Conservation (phyloP, 2,113 vertebrate species). For the Gobius niger region DNA sequence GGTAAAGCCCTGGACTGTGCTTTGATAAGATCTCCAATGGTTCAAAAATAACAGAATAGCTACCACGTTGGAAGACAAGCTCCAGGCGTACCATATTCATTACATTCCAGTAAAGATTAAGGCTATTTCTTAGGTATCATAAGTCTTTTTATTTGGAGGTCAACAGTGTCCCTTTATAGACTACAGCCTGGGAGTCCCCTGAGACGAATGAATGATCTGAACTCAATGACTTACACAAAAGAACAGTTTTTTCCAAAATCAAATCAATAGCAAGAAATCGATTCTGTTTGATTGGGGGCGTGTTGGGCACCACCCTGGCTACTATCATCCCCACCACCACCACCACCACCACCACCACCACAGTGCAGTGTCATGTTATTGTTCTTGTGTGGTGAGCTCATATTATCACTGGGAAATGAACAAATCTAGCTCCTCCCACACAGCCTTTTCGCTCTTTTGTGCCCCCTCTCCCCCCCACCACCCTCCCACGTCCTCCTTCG, state of each 20-base stretch:
- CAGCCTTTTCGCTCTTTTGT: constrained; percentile 41
- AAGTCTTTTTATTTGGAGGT: background rate
- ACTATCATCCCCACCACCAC: constrained; percentile 25
- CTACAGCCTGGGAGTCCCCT: constrained; percentile 1
- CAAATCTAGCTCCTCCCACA: constrained; percentile 59
- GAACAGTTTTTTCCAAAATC: background rate
- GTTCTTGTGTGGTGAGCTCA: constrained; percentile 51
- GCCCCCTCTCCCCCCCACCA: background rate
- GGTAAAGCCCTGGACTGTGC: background rate
- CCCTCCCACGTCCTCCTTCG: background rate
- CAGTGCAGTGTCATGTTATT: constrained; percentile 49
- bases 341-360: constrained; percentile 24
- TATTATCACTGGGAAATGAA: constrained; percentile 64
- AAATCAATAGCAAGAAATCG: background rate
- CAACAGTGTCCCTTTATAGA: background rate
- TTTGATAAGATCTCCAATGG: background rate
- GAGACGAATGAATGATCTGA: background rate
- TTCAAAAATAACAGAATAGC: background rate
- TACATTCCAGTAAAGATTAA: background rate
- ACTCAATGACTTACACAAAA: background rate
- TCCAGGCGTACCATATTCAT: background rate
- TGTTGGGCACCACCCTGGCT: background rate
- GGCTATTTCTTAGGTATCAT: background rate
- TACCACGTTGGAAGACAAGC: background rate
- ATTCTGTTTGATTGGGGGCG: background rate